A percentile compares a stretch with the other conserved stretches of the same genome.
Evolutionary conservation across 2,797 vertebrate species (phyloP).

Genomic region (Cuniculus paca): DNA sequence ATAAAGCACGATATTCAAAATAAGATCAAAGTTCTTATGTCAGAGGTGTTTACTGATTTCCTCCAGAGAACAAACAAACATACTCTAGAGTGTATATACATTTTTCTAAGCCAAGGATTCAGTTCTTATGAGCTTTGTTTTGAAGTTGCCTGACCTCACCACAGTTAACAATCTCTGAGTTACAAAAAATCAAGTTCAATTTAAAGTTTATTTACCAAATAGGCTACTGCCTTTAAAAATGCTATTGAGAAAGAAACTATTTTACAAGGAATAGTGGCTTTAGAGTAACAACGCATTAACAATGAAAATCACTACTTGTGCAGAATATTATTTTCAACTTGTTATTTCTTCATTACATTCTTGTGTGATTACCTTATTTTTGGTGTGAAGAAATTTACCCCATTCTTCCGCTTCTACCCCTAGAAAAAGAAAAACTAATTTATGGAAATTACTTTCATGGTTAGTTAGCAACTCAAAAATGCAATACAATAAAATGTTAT

Average conservation of each 20-base stretch:
- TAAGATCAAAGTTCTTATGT: constrained; percentile 60
- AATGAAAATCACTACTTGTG: constrained; percentile 8
- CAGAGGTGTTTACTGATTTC: constrained; percentile 32
- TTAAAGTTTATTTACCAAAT: constrained; percentile 52
- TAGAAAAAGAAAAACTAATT: constrained; percentile 87
- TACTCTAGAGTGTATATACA: neutral
- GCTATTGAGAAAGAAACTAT: constrained; percentile 50
- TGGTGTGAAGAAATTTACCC: constrained; percentile 99
- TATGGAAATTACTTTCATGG: constrained; percentile 58
- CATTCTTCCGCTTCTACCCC: constrained; percentile 97
- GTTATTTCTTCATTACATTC: constrained; percentile 43
- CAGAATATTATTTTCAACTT: constrained; percentile 23
- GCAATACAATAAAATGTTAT: constrained; percentile 25
- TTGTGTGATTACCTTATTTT: constrained; percentile 94
- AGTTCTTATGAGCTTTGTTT: constrained; percentile 36
- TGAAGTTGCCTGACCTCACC: constrained; percentile 9
- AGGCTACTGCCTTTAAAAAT: constrained; percentile 43
- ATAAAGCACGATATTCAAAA: constrained; percentile 63
- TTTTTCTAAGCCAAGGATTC: constrained; percentile 35
- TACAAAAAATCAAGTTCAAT: neutral
- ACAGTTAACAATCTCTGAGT: constrained; percentile 52
- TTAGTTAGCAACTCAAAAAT: constrained; percentile 64
- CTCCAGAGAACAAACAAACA: constrained; percentile 58
- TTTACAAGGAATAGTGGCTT: constrained; percentile 51
- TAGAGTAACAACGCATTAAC: neutral